Evolutionary conservation across 2,797 vertebrate genomes (phyloP).

Genomic region (Siniperca scherzeri): DNA sequence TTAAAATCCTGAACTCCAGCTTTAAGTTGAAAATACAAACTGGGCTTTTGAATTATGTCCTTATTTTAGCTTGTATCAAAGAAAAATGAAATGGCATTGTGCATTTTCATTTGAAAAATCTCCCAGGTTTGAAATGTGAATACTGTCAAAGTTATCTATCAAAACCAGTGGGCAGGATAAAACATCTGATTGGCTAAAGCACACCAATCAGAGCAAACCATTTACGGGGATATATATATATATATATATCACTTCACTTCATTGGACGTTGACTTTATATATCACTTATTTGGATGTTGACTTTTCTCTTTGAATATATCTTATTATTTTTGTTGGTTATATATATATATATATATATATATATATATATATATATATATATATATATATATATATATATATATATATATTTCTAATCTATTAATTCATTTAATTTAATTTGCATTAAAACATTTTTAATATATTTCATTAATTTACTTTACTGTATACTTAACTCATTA

Average conservation of each 20-base stretch:
- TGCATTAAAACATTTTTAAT: no score
- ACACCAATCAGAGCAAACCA: not conserved
- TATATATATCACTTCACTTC: no score
- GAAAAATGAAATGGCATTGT: not conserved
- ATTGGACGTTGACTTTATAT: no score
- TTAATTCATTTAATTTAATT: no score
- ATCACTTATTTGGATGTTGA: not conserved
- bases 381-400: no score
- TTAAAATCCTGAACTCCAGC: no score
- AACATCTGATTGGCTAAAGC: not conserved
- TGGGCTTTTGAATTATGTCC: conserved; percentile 4
- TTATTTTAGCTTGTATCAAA: not conserved
- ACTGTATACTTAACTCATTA: not conserved
- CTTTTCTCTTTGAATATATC: not conserved
- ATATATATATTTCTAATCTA: no score
- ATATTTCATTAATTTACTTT: not conserved
- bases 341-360: no score
- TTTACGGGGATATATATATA: not conserved
- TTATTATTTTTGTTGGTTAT: no score
- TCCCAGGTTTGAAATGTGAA: not conserved
- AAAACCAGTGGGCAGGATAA: not conserved
- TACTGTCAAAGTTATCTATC: not conserved
- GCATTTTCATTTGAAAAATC: not conserved
- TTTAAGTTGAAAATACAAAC: not conserved
- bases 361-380: no score